Evolutionary conservation across 2,888 invertebrate species (phyloP).

Genomic region (Ephialtes manifestator): DNA sequence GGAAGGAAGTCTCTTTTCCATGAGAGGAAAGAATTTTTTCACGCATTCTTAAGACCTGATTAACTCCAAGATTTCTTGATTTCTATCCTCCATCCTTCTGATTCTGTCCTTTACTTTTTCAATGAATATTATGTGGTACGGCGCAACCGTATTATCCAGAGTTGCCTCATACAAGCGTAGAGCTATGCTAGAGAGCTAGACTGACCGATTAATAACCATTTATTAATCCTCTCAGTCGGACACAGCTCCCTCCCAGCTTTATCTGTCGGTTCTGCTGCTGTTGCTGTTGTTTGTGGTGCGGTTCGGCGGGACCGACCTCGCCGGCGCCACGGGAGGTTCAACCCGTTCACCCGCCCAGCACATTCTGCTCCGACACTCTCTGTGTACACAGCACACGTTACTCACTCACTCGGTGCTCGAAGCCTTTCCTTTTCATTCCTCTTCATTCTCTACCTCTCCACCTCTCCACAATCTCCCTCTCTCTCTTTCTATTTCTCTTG

Average conservation of each 20-base stretch:
- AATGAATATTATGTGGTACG: constrained; percentile 34
- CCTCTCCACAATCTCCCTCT: neutral
- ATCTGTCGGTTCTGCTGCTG: neutral
- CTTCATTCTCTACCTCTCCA: neutral
- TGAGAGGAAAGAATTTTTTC: too few species aligned
- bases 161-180: neutral
- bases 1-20: too few species aligned
- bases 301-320: constrained; percentile 63
- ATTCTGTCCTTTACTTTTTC: neutral
- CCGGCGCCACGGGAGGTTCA: constrained; percentile 70
- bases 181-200: constrained; percentile 39
- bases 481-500: neutral
- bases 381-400: constrained; percentile 43
- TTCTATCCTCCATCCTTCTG: neutral
- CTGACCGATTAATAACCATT: constrained; percentile 69
- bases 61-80: too few species aligned
- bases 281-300: constrained; percentile 28
- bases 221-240: constrained; percentile 67
- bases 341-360: constrained; percentile 68
- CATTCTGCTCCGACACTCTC: constrained; percentile 62
- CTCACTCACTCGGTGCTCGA: constrained; percentile 47
- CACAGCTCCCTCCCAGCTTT: constrained; percentile 34
- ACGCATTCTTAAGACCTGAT: too few species aligned
- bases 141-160: constrained; percentile 46
- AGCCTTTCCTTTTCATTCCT: constrained; percentile 46